A percentile compares a stretch with the other conserved stretches of the same genome.
phyloP scores from a whole-genome alignment of 1,140 invertebrate genomes.

The Gryllus bimaculatus region DNA sequence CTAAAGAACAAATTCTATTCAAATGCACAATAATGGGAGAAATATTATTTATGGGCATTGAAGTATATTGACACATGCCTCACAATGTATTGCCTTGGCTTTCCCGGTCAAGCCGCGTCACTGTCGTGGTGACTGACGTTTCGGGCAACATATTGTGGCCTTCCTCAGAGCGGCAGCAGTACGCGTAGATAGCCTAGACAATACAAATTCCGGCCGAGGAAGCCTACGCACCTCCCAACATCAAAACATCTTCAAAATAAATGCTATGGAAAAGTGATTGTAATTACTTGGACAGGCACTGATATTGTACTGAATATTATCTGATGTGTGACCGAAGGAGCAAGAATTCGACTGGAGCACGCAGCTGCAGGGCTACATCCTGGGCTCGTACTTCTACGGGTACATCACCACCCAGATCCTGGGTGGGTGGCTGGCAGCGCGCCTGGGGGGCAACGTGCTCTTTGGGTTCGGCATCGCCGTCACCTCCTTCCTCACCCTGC shows the following conservation, averaged over 20 bases:
- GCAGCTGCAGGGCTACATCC: slow-evolving; percentile 43
- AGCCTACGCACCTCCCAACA: not conserved
- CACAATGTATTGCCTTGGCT: too few species aligned
- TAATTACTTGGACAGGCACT: not conserved
- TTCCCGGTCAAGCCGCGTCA: too few species aligned
- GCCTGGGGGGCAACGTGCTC: slow-evolving; percentile 57
- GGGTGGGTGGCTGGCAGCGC: slow-evolving; percentile 59
- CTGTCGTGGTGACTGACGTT: too few species aligned
- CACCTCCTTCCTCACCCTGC: slow-evolving; percentile 69
- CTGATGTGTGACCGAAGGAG: slow-evolving; percentile 27
- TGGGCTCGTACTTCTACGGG: slow-evolving; percentile 51
- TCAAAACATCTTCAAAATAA: not conserved
- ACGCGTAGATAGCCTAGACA: too few species aligned
- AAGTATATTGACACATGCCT: too few species aligned
- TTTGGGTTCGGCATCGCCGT: slow-evolving; percentile 66
- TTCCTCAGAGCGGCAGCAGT: too few species aligned
- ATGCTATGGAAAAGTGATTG: not conserved
- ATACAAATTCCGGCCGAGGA: too few species aligned
- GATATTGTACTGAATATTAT: not conserved
- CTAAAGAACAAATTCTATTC: too few species aligned
- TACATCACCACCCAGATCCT: slow-evolving; percentile 49
- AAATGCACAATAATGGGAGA: too few species aligned
- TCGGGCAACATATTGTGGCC: too few species aligned
- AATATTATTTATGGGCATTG: too few species aligned
- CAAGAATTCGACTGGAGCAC: slow-evolving; percentile 40